Conservation (phyloP, 2,113 vertebrate species). For the Rhinopomastus cyanomelas region DNA sequence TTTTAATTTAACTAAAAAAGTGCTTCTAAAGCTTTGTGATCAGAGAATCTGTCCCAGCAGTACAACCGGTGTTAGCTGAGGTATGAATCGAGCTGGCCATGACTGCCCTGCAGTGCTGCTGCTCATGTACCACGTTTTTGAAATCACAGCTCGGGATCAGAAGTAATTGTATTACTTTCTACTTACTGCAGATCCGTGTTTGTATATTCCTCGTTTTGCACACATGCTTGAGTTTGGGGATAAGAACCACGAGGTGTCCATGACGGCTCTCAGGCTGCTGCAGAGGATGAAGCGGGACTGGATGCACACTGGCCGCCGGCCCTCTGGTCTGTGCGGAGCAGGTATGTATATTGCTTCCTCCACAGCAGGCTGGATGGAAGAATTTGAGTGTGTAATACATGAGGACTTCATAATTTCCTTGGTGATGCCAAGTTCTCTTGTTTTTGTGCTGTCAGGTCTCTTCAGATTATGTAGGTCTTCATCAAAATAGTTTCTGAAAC, state of each 20-base stretch:
- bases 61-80: neutral
- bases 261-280: conserved; percentile 91
- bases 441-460: neutral
- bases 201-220: conserved; percentile 97
- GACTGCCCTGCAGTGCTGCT: neutral
- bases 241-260: conserved; percentile 97
- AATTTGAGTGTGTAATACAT: neutral
- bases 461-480: neutral
- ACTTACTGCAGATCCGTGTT: conserved; percentile 85
- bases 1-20: neutral
- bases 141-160: neutral
- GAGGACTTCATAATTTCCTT: neutral
- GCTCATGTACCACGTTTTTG: neutral
- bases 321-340: conserved; percentile 94
- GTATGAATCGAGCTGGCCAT: neutral
- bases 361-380: fast-evolving
- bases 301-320: conserved; percentile 97
- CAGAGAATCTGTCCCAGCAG: neutral
- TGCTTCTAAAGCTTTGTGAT: neutral
- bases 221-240: conserved; percentile 96
- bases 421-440: neutral
- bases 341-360: conserved; percentile 65
- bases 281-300: conserved; percentile 99
- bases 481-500: neutral
- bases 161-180: neutral